Evolutionary conservation across 1,140 invertebrate species (phyloP), one percentile per base, ranked within the genome.

Genomic region (Melipona quadrifasciata): DNA sequence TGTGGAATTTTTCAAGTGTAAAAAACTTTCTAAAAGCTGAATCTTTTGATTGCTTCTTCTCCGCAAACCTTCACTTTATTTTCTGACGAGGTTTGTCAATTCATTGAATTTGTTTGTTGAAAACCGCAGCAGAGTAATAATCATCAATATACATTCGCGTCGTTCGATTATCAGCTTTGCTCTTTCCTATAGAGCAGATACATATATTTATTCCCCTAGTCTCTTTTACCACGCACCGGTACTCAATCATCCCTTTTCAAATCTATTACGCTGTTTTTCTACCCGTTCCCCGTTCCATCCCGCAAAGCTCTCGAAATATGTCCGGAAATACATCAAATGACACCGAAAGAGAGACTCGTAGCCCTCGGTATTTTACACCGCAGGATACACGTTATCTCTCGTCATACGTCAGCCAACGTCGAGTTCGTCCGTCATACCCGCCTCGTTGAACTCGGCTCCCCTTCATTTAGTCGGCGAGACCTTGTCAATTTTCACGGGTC

Each of bases 391-490:
- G 47, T 27, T 72, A 72, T 53, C 27, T 53, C 27, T 53, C 27
- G 61, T 34, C 19, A 19, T 55, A 24, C 14, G 47, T 51, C 67
- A 47, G 4, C 53, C 6, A n/a, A 17, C 53, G 31, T 53, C 5
- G 27, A 21, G 55, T 80, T 72, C 55, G 55, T 80, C 71, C 27
- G 53, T 72, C 68, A 53, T n/a, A 72, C 17, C 47, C 55, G n/a
- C 34, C 17, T 58, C 24, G 34, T 58, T 80, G 39, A 58, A 5
- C 2, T 47, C 17, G 34, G 1, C 24, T 61, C 58, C 58, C n/a
- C 58, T 61, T 61, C 58, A n/a, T 61, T 61, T 61, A 61, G 58
- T 14, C 58, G 5, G 39, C 16, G 21, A 67, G 12, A 34, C 24
- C 14, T 34, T n/a, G 31, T 68, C 61, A 64, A 67, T 57, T 57